Base-by-base conservation (phyloP, 2,888 invertebrate species). In the Caenorhabditis afra region DNA sequence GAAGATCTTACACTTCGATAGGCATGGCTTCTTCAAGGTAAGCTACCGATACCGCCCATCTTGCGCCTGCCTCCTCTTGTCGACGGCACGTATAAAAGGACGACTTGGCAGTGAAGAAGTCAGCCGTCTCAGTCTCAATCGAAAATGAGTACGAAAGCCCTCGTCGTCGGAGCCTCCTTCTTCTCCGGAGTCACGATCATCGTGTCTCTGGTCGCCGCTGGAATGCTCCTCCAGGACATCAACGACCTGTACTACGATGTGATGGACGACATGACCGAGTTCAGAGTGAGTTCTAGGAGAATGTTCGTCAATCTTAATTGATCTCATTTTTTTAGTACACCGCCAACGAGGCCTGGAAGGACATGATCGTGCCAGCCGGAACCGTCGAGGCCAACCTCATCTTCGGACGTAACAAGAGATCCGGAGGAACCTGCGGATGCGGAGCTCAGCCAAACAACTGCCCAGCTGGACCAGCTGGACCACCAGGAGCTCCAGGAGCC, bases 211-310 rank as follows among this genome's bases (percentile, higher is more conserved):
- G 79, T 86, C 39, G 76, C 79, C 61, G 86, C 82, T n/a, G 86
- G 85, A n/a, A 64, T 81, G 64, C 81, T 86, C 53, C 80, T 86
- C 81, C 83, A 86, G 66, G 86, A 86, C 78, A 86, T 86, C 82
- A 86, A 86, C 79, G 81, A 81, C 59, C 81, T 86, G 77, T 85
- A 86, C 73, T 83, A 85, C 53, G 85, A 85, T 45, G 85, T 85
- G 49, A 81, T 86, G 82, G 83, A 79, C 64, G 86, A 86, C 57
- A 84, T 86, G 85, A 70, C 73, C 41, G 86, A 86, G 74, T 86
- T 86, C 84, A 84, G 81, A 77, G 85, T 86, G 23, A 79, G 83
- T 14, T 14, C 3, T 29, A 5, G 29, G 4, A 29, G n/a, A n/a
- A n/a, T n/a, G n/a, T n/a, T n/a, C n/a, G n/a, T n/a, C n/a, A n/a